These are phyloP conservation scores for Trichacis sp. DNA, from an alignment of 2,888 invertebrate species.

Conservation along the genomic window DNA sequence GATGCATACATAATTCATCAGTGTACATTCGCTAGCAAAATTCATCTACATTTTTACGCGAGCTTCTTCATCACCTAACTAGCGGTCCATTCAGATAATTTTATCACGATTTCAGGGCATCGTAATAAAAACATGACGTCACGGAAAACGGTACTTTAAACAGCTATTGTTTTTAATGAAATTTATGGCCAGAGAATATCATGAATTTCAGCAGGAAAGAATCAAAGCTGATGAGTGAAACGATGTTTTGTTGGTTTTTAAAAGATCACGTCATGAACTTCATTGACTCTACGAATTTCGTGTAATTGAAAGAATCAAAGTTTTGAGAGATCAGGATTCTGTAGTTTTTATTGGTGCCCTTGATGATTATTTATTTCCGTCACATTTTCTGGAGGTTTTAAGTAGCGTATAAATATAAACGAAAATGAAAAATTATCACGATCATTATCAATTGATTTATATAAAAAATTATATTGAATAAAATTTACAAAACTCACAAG, in stretches of 20 bases:
- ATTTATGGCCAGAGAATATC: not conserved
- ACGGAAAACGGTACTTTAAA: not conserved
- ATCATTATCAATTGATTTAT: no score
- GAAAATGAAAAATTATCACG: no score
- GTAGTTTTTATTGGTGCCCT: no score
- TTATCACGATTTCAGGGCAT: not conserved
- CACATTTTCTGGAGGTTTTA: no score
- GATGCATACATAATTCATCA: conserved; percentile 21
- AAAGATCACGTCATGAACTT: not conserved
- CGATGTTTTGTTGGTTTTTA: not conserved
- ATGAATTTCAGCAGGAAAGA: not conserved
- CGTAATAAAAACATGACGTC: not conserved
- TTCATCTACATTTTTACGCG: conserved; percentile 15
- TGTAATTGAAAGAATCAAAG: no score
- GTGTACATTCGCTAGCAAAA: conserved; percentile 12
- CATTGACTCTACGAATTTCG: conserved; percentile 1
- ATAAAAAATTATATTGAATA: no score
- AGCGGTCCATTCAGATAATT: not conserved
- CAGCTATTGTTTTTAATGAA: not conserved
- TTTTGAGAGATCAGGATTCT: no score
- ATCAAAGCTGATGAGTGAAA: not conserved
- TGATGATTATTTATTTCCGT: no score
- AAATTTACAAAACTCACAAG: no score
- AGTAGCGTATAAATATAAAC: no score
- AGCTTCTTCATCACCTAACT: not conserved